Percentiles rank a stretch among this genome's conserved stretches.
These are phyloP conservation scores for Pelobates fuscus DNA, from an alignment of 2,113 vertebrate species.

Conservation along the genomic window DNA sequence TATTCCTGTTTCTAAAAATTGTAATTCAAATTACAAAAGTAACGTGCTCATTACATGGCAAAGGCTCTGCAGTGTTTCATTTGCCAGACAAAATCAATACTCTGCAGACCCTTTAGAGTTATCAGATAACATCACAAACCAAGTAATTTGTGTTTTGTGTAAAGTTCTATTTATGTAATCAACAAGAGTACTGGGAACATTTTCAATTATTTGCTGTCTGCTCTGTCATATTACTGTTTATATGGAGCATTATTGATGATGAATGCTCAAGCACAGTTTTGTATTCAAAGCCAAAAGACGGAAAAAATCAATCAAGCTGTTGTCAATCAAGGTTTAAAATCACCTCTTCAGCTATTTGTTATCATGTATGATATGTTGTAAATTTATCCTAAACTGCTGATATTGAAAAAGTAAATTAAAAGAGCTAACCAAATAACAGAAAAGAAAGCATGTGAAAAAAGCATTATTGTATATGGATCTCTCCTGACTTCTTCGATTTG, in stretches of 20 bases:
- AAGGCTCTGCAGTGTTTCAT: background rate
- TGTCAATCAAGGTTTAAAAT: background rate
- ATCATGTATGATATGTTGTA: background rate
- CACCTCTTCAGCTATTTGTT: background rate
- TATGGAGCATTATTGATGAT: constrained; percentile 2
- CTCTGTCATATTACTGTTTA: constrained; percentile 19
- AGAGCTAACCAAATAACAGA: too few species aligned
- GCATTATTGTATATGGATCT: too few species aligned
- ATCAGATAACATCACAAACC: background rate
- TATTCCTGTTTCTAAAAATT: background rate
- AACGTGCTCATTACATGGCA: constrained; percentile 10
- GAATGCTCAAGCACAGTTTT: background rate
- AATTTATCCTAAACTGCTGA: background rate
- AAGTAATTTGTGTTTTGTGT: constrained; percentile 5
- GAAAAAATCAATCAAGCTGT: background rate
- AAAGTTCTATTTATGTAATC: constrained; percentile 29
- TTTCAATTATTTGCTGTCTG: constrained; percentile 15
- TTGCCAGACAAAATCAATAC: constrained; percentile 22
- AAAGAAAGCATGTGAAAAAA: too few species aligned
- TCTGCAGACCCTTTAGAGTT: background rate
- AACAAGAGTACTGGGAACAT: constrained; percentile 3
- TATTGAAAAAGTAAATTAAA: too few species aligned
- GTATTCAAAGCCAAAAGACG: background rate
- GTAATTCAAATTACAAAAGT: background rate
- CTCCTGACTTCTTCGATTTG: too few species aligned